Base-by-base conservation (phyloP, 2,888 invertebrate species). In the Heliothis peltigera region DNA sequence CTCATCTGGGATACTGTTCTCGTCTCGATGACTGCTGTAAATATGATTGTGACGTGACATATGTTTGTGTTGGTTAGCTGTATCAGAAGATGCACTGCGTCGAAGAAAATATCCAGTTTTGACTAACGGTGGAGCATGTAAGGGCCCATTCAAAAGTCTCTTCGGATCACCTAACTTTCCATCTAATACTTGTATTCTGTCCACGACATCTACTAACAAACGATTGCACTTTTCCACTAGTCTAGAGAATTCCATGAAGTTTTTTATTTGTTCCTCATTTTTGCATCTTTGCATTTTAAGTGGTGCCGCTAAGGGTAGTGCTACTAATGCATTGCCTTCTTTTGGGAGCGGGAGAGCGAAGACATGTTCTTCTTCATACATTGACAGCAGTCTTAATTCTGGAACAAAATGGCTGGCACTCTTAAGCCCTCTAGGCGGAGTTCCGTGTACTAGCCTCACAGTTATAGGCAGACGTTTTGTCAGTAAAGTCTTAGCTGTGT, bases 401-500 rank as follows among this genome's bases (percentile, higher is more conserved):
- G 98, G 97, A 67, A 98, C 97, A 87, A 98, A 98, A 91, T 97
- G 97, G 83, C 96, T 96, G 46, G 97, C 96, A 84, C 97, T 97
- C 89, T 98, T 98, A 18, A 98, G 92, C 0, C 98, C 98, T 88
- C 98, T 95, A 0, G 98, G 98, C 43, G 98, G 97, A 56, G 97
- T 97, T 32, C 99, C 99, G 86, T 98, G 98, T 4, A 99, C 98
- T 84, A 99, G 95, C 84, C 98, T 96, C 17, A 99, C 98, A 75
- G 98, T 98, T 76, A 99, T 96, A 28, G 99, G 99, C 93, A 99
- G 96, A 76, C 99, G 96, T 91, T 99, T 99, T 76, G 97, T 97
- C 61, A 99, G 93, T 76, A 99, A 95, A 84, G 98, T 98, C 86
- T 97, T 97, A 17, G 98, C 98, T 73, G 98, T 98, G 91, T 99